Evolutionary conservation across 2,113 vertebrate genomes (phyloP), one percentile per base, ranked within the genome.

Genomic region (Aplodontia rufa): DNA sequence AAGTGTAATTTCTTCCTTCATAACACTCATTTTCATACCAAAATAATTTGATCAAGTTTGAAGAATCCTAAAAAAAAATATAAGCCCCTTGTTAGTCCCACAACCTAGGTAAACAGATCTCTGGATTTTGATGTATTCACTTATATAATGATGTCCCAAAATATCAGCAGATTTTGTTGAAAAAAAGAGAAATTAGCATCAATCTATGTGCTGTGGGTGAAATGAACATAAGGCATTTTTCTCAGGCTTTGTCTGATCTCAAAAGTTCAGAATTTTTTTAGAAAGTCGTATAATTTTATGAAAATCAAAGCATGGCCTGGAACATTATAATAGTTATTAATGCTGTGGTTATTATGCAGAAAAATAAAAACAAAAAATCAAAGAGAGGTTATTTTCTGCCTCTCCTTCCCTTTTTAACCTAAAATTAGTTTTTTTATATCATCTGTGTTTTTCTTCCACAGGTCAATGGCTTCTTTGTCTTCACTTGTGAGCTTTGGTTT

Each of bases 351-450:
- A 84, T 45, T 66, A 42, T 7, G 3, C 12, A 80, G 88, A 87
- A 74, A 42, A 88, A 55, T n/a, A n/a, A n/a, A 12, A 5, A 49
- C 30, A 75, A 60, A 69, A 58, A 35, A n/a, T 0, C 9, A 80
- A 45, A 17, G 16, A 71, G 12, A 75, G n/a, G 7, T 66, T 53
- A 14, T 64, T 58, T 32, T 17, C 28, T 11, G 0, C 0, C 1
- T 8, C n/a, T 82, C 22, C 49, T 1, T 78, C 35, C 79, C 13
- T 76, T 66, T 96, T 97, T 95, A 86, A 22, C 42, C 0, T 45
- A 75, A 90, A 75, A n/a, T 32, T 93, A 74, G 72, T 66, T 92
- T 96, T 96, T 26, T 87, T 97, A 6, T 11, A 45, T 28, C 1
- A 0, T 74, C 28, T 82, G 47, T 35, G 19, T 55, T 60, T 26